Base-by-base conservation (phyloP, 2,797 vertebrate species). In the Schizothorax lantsangensis region DNA sequence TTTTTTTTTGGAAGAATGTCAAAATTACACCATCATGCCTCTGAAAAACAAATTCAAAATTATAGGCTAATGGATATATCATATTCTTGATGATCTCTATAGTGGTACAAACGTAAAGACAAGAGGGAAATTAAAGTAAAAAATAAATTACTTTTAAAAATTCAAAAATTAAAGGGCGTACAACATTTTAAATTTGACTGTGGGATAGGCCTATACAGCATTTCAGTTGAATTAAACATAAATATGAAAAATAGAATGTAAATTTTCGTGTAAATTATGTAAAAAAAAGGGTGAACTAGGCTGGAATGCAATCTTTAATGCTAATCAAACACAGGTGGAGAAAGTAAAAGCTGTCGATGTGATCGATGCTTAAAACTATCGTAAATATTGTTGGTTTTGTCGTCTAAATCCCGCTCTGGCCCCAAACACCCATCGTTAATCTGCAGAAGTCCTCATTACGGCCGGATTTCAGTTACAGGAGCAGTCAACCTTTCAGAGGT, bases 401-500 rank as follows among this genome's bases (percentile, higher is more conserved):
- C 92, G 88, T 91, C 88, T 92, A 78, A 91, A 85, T 90, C 89
- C 87, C 11, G 88, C 83, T 84, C 85, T 79, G 93, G 89, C 92
- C 93, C 91, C 90, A 92, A 93, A 94, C 93, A 92, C 80, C 89
- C 52, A 92, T 93, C 93, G 93, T 95, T 94, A 95, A 95, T 93
- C 93, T 82, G 91, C 91, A 90, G 89, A 94, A 92, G 93, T 95
- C 94, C 94, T 95, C 95, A 95, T 95, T 95, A 95, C 92, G 92
- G 91, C 89, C 91, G 90, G 92, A 91, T 92, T 94, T 92, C 94
- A 94, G 93, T 94, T 91, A 92, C 93, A 92, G 77, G 89, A 91
- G 91, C 92, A 88, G 90, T 91, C 90, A 80, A 90, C 75, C 91
- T 89, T 72, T 87, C 84, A 93, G 92, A 94, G 91, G 94, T 90